These are phyloP conservation scores for Morinoia aosen DNA, from an alignment of 2,888 invertebrate genomes.

Conservation along the genomic window DNA sequence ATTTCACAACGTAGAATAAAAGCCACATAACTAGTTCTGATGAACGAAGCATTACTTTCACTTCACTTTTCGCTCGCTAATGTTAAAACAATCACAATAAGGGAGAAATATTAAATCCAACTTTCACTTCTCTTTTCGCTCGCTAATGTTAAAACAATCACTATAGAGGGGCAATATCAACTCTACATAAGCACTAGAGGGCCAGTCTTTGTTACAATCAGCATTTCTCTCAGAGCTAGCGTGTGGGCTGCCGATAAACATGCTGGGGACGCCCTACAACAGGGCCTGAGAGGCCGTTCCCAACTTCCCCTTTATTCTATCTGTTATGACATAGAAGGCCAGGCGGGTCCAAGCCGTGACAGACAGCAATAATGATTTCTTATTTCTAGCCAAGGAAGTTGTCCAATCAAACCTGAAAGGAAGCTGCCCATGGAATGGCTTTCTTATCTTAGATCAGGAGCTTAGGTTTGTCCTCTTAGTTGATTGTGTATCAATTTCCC, in stretches of 20 bases:
- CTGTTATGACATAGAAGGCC: background rate
- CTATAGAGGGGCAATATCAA: background rate
- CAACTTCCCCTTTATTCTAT: background rate
- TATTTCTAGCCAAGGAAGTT: background rate
- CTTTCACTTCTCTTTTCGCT: background rate
- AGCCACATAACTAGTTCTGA: too few relatives aligned
- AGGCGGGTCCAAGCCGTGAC: background rate
- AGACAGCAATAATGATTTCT: background rate
- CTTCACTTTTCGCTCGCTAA: background rate
- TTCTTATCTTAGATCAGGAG: background rate
- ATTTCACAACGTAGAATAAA: too few relatives aligned
- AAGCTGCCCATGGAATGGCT: background rate
- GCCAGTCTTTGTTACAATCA: too few relatives aligned
- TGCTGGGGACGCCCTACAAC: background rate
- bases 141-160: background rate
- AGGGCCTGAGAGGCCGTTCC: background rate
- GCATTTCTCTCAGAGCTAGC: background rate
- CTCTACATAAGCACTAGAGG: background rate
- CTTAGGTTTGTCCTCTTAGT: background rate
- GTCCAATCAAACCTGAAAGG: background rate
- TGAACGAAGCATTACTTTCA: too few relatives aligned
- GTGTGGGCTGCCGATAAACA: background rate
- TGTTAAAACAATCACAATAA: background rate
- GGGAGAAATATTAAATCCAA: background rate
- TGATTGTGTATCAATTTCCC: background rate